A percentile compares a stretch with the other conserved stretches of the same genome.
Conservation (phyloP, 2,888 invertebrate species). For the Hipparchia semele region DNA sequence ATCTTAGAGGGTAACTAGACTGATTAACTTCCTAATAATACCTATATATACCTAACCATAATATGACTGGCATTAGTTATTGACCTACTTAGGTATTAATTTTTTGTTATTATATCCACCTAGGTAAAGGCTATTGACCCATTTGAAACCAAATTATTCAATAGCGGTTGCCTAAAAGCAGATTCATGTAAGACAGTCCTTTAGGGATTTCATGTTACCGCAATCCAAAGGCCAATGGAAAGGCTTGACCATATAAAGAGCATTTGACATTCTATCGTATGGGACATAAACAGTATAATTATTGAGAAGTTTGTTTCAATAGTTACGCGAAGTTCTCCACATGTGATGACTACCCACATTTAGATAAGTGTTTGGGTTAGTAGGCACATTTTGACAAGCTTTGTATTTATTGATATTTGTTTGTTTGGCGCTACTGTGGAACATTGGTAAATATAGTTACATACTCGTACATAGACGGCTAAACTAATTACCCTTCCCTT, state of each 20-base stretch:
- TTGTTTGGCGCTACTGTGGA: too few species aligned
- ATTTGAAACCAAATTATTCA: constrained; percentile 24
- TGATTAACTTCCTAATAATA: too few species aligned
- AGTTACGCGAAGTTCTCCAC: neutral
- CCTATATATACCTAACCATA: too few species aligned
- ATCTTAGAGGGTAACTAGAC: too few species aligned
- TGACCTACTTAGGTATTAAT: neutral
- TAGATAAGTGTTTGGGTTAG: neutral
- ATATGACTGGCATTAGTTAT: too few species aligned
- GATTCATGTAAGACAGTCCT: constrained; percentile 72
- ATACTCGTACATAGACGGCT: too few species aligned
- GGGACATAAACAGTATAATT: neutral
- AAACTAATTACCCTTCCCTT: too few species aligned
- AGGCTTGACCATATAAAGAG: constrained; percentile 65
- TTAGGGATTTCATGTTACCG: constrained; percentile 70
- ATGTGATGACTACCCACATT: neutral
- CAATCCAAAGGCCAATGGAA: constrained; percentile 72
- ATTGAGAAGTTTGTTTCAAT: neutral
- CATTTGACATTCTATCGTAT: constrained; percentile 11
- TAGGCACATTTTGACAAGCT: neutral
- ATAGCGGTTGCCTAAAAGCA: constrained; percentile 61
- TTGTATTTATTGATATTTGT: too few species aligned
- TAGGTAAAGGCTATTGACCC: neutral
- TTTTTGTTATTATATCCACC: neutral
- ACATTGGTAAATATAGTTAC: too few species aligned